These are phyloP conservation scores for Hesperophylax magnus DNA, from an alignment of 1,140 invertebrate species.

Conservation along the genomic window DNA sequence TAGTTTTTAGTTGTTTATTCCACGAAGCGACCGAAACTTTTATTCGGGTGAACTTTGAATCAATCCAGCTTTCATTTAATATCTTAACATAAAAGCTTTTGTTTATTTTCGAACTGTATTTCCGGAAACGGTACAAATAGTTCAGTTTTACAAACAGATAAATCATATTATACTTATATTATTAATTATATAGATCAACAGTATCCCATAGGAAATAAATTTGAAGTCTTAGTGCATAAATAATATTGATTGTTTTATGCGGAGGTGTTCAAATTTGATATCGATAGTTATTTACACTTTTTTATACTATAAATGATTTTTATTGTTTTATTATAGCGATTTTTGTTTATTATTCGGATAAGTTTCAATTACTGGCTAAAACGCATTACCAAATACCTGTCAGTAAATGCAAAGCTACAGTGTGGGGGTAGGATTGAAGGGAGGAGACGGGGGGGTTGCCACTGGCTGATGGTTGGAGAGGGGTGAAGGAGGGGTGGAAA, in stretches of 20 bases:
- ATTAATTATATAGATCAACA: too few species aligned
- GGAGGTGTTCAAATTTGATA: too few species aligned
- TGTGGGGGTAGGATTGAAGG: neutral
- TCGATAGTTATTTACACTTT: too few species aligned
- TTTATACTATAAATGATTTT: too few species aligned
- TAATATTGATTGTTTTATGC: too few species aligned
- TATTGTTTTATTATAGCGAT: too few species aligned
- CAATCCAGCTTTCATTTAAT: conserved; percentile 22
- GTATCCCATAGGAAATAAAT: too few species aligned
- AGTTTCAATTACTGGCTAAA: conserved; percentile 45
- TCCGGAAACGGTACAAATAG: neutral
- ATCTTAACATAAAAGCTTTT: conserved; percentile 31
- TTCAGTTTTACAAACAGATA: too few species aligned
- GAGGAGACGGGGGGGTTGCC: neutral
- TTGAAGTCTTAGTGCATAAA: too few species aligned
- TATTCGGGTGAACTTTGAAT: conserved; percentile 43
- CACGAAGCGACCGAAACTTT: conserved; percentile 47
- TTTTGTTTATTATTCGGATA: conserved; percentile 16
- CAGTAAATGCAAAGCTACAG: conserved; percentile 21
- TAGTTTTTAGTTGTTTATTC: conserved; percentile 50
- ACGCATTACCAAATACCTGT: conserved; percentile 46
- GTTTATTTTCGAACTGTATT: neutral
- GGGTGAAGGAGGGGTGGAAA: neutral
- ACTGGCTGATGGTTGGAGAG: neutral
- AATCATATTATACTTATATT: too few species aligned